phyloP scores from a whole-genome alignment of 2,113 vertebrate genomes.

The Petromus typicus region DNA sequence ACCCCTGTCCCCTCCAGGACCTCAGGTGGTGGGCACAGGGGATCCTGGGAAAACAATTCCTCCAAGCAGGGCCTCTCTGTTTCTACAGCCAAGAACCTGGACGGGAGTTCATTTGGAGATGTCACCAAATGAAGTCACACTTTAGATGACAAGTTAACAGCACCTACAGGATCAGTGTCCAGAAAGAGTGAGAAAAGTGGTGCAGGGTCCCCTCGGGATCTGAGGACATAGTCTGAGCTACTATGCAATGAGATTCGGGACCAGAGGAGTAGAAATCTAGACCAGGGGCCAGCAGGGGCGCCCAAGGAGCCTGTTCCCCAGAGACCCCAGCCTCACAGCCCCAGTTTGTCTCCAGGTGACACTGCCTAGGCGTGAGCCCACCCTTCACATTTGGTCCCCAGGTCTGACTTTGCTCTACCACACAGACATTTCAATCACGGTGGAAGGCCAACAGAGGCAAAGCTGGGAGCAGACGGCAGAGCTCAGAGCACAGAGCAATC shows the following conservation, averaged over 20 bases:
- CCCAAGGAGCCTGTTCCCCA: not conserved
- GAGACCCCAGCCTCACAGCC: not conserved
- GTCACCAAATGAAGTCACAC: not conserved
- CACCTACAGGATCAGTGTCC: not conserved
- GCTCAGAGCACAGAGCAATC: not conserved
- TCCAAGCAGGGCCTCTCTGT: not conserved
- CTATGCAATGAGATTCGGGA: not conserved
- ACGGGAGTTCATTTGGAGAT: too few species aligned
- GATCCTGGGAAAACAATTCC: not conserved
- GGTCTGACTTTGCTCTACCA: not conserved
- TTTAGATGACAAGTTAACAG: fast-evolving
- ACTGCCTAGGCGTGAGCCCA: not conserved
- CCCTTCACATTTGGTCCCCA: fast-evolving
- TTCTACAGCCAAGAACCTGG: not conserved
- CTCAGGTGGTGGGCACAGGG: not conserved
- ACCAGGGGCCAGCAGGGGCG: too few species aligned
- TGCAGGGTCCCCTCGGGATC: not conserved
- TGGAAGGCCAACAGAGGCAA: not conserved
- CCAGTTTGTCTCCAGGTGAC: not conserved
- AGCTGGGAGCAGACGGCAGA: not conserved
- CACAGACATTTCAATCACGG: not conserved
- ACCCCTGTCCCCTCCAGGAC: not conserved
- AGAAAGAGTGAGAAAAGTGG: not conserved
- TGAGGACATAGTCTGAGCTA: not conserved
- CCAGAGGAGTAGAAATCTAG: not conserved